Percentiles rank a stretch among this genome's conserved stretches.
phyloP scores from a whole-genome alignment of 2,888 invertebrate genomes.

The Seira musarum region DNA sequence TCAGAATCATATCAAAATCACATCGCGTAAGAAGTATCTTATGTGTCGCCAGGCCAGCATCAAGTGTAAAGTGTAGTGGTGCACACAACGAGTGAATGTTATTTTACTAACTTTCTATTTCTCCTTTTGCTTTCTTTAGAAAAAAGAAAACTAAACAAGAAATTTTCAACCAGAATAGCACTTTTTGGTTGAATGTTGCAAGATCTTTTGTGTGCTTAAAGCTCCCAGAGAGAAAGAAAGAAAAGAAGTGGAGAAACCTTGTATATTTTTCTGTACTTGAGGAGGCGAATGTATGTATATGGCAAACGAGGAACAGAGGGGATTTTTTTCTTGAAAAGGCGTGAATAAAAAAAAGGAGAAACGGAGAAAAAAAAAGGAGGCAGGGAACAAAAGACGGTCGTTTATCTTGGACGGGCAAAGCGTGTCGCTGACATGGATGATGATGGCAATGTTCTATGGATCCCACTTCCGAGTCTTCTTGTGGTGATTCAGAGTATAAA shows the following conservation, averaged over 20 bases:
- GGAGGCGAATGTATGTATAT: too few species aligned
- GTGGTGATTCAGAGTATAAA: slow-evolving; percentile 32
- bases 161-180: slow-evolving; percentile 15
- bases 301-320: slow-evolving; percentile 4
- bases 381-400: slow-evolving; percentile 67
- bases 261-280: slow-evolving; percentile 14
- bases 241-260: slow-evolving; percentile 8
- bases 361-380: slow-evolving; percentile 41
- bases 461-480: slow-evolving; percentile 57
- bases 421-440: slow-evolving; percentile 68
- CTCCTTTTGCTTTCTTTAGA: not conserved
- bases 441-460: slow-evolving; percentile 49
- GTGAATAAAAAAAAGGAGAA: slow-evolving; percentile 40
- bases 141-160: not conserved
- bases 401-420: slow-evolving; percentile 68
- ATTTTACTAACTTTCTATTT: not conserved
- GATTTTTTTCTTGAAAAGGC: slow-evolving; percentile 47
- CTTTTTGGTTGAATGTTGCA: slow-evolving; percentile 24
- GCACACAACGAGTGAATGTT: not conserved
- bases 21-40: slow-evolving; percentile 42
- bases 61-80: too few species aligned
- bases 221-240: slow-evolving; percentile 12
- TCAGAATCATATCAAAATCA: slow-evolving; percentile 53
- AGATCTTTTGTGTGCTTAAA: slow-evolving; percentile 24
- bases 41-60: slow-evolving; percentile 34